Evolutionary conservation across 2,797 vertebrate species (phyloP), one percentile per base, ranked within the genome.

Genomic region (Emys orbicularis): DNA sequence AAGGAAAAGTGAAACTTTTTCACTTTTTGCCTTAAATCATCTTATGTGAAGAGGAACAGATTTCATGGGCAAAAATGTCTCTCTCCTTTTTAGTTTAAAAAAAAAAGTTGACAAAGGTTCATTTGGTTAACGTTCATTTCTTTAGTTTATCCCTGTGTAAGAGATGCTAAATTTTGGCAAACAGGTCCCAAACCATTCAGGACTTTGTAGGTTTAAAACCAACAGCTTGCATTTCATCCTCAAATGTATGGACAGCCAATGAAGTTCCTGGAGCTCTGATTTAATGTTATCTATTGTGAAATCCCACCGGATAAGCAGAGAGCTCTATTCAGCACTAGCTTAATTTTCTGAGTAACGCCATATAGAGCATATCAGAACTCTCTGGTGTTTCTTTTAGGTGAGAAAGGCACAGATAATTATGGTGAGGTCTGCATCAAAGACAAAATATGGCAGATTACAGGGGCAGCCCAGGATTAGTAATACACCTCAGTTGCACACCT

Each of bases 91-190:
- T 44, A 44, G 44, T 44, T 44, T 44, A 44, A 44, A 44, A 44
- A 44, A 44, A 68, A 89, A 88, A 85, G 9, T 50, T 93, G 47
- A 65, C 31, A 76, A 47, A 76, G 18, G 34, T 49, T 61, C 29
- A n/a, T 49, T 49, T 83, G 34, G 13, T 34, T 13, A 61, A 34
- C 3, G 92, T 97, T 97, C 97, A 97, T 97, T 94, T 95, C 86
- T 84, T 87, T 94, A 95, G 52, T 95, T 97, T 96, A 88, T 89
- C 50, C 90, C 12, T 76, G 44, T 79, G 93, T 82, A 95, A 96
- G 92, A 76, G 8, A 83, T 90, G 44, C 54, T 65, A 12, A 56
- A 27, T 96, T 83, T 84, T 97, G 90, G 95, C 80, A 25, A 68
- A n/a, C 5, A 68, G 37, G 44, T 4, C 65, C 6, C 13, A 84